A percentile compares a stretch with the other conserved stretches of the same genome.
Evolutionary conservation across 2,113 vertebrate species (phyloP).

Genomic region (Lagenorhynchus albirostris): DNA sequence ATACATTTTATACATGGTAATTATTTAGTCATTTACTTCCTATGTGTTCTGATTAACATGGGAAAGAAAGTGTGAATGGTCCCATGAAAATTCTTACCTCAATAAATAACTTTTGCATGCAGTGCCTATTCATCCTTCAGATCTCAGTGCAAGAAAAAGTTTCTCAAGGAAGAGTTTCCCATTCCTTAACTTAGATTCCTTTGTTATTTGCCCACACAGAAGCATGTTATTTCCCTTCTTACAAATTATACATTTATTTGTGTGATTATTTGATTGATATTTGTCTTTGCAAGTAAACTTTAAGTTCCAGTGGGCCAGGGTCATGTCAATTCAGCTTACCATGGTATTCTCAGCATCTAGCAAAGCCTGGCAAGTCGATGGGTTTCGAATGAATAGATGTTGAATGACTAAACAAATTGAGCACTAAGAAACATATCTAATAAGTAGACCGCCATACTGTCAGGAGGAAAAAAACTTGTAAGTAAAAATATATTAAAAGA

Average conservation of each 20-base stretch:
- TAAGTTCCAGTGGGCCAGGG: neutral
- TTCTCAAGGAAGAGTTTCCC: neutral
- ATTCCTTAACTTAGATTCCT: neutral
- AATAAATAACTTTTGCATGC: neutral
- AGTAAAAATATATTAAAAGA: slow-evolving; percentile 17
- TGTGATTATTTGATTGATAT: neutral
- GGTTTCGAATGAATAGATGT: neutral
- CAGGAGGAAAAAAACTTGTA: neutral
- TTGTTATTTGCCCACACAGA: neutral
- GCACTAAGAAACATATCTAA: neutral
- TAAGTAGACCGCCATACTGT: neutral
- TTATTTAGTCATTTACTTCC: neutral
- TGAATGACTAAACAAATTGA: slow-evolving; percentile 1
- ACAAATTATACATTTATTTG: neutral
- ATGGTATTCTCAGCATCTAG: neutral
- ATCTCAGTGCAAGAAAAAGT: neutral
- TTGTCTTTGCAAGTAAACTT: neutral
- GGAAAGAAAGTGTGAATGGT: neutral
- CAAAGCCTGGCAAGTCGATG: neutral
- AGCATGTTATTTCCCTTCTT: neutral
- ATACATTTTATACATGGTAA: neutral
- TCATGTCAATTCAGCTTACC: neutral
- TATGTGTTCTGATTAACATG: neutral
- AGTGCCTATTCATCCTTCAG: neutral
- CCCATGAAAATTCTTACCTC: neutral